A percentile compares a stretch with the other conserved stretches of the same genome.
Evolutionary conservation across 2,113 vertebrate species (phyloP).

Genomic region (Rhinichthys klamathensis): DNA sequence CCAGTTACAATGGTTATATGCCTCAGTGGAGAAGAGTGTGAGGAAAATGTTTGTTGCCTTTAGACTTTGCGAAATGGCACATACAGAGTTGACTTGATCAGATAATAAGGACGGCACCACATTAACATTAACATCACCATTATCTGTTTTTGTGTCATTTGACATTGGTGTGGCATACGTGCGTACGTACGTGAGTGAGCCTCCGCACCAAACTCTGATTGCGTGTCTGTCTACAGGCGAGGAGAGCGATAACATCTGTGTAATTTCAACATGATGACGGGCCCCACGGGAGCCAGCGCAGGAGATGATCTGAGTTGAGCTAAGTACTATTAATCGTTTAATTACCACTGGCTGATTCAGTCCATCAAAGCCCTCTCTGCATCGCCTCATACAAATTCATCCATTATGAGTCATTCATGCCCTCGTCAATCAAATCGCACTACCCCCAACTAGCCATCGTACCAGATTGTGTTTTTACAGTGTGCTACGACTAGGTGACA

Average conservation of each 20-base stretch:
- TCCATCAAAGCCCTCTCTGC: constrained; percentile 53
- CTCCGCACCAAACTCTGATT: constrained; percentile 34
- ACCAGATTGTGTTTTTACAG: constrained; percentile 43
- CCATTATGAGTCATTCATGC: constrained; percentile 50
- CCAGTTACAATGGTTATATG: neutral
- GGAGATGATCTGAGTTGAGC: constrained; percentile 60
- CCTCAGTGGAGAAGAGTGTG: neutral
- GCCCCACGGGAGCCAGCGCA: constrained; percentile 51
- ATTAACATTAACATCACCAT: constrained; percentile 16
- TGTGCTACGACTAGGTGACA: constrained; percentile 33
- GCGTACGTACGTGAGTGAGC: neutral
- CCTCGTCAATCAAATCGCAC: constrained; percentile 41
- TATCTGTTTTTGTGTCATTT: constrained; percentile 38
- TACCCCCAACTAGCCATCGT: neutral
- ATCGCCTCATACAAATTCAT: constrained; percentile 53
- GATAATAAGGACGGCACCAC: constrained; percentile 4
- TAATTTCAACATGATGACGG: constrained; percentile 59
- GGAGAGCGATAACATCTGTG: constrained; percentile 55
- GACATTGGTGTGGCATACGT: constrained; percentile 18
- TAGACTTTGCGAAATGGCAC: neutral
- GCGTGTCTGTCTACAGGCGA: constrained; percentile 46
- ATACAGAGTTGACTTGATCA: neutral
- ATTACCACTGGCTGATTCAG: constrained; percentile 61
- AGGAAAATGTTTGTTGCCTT: neutral
- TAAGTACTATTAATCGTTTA: constrained; percentile 60